Conservation (phyloP, 1,140 invertebrate genomes). For the Aphidius ervi region DNA sequence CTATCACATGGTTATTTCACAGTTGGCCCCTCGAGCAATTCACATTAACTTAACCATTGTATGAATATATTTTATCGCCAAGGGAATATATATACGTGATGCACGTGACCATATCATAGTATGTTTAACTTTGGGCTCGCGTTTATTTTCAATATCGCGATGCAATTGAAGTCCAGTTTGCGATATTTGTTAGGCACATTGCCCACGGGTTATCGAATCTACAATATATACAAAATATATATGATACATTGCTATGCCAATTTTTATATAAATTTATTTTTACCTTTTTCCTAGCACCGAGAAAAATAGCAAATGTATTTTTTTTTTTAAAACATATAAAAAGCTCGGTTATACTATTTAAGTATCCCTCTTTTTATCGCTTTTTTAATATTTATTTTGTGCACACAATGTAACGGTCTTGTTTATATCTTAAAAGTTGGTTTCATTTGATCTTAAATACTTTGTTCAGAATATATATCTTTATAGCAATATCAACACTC, state of each 20-base stretch:
- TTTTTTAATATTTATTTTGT: no score
- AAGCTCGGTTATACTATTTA: constrained; percentile 18
- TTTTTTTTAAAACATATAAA: no score
- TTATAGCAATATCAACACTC: no score
- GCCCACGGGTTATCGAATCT: constrained; percentile 28
- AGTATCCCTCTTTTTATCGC: constrained; percentile 20
- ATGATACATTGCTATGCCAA: constrained; percentile 29
- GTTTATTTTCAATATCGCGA: constrained; percentile 34
- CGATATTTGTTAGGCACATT: constrained; percentile 28
- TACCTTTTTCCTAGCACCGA: constrained; percentile 10
- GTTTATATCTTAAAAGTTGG: constrained; percentile 11
- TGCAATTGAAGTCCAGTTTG: constrained; percentile 32
- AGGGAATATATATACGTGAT: constrained; percentile 1
- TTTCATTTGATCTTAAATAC: no score
- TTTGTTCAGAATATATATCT: no score
- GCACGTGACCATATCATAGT: constrained; percentile 15
- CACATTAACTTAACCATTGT: constrained; percentile 23
- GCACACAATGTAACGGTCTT: constrained; percentile 5
- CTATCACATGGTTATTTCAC: not conserved
- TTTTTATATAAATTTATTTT: constrained; percentile 23
- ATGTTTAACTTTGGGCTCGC: constrained; percentile 6
- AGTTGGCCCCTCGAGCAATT: constrained; percentile 7
- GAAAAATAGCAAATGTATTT: no score
- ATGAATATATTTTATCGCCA: constrained; percentile 24
- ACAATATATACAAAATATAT: constrained; percentile 2